Percentiles rank a stretch among this genome's conserved stretches.
Conservation (phyloP, 2,888 invertebrate genomes). For the Candidula unifasciata region DNA sequence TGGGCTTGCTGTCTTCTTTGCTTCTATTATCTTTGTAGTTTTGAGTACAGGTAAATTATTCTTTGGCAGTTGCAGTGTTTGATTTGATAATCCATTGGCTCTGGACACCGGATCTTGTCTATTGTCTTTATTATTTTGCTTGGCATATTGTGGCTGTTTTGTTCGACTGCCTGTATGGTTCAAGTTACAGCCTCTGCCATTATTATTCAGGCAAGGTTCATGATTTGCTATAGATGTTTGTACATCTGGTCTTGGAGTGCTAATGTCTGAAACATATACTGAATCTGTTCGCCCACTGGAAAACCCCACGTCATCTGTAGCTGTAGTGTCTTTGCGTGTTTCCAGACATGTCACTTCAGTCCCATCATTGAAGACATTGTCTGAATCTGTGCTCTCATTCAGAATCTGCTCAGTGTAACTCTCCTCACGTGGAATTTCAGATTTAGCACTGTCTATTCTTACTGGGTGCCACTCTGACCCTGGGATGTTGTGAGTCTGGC, state of each 20-base stretch:
- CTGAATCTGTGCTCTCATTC: constrained; percentile 10
- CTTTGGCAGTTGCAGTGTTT: constrained; percentile 9
- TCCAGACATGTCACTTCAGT: constrained; percentile 2
- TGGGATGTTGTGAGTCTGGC: neutral
- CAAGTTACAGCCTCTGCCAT: neutral
- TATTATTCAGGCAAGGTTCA: neutral
- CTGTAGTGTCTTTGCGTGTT: constrained; percentile 27
- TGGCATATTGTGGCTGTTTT: too few relatives aligned
- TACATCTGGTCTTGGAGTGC: neutral
- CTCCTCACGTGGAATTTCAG: neutral
- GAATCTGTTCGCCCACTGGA: constrained; percentile 45
- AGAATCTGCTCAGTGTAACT: neutral
- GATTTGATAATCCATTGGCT: neutral
- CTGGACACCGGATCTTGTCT: too few relatives aligned
- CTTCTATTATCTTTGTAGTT: neutral
- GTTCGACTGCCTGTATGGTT: too few relatives aligned
- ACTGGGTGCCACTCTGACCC: neutral
- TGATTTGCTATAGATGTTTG: neutral
- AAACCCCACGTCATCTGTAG: constrained; percentile 40
- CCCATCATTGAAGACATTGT: constrained; percentile 29
- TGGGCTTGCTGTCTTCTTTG: neutral
- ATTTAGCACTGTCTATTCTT: neutral
- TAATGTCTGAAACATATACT: constrained; percentile 11
- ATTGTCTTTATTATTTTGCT: neutral
- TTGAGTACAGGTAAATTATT: neutral